A percentile compares a stretch with the other conserved stretches of the same genome.
phyloP scores from a whole-genome alignment of 1,140 invertebrate genomes.

The Theocolax elegans region DNA sequence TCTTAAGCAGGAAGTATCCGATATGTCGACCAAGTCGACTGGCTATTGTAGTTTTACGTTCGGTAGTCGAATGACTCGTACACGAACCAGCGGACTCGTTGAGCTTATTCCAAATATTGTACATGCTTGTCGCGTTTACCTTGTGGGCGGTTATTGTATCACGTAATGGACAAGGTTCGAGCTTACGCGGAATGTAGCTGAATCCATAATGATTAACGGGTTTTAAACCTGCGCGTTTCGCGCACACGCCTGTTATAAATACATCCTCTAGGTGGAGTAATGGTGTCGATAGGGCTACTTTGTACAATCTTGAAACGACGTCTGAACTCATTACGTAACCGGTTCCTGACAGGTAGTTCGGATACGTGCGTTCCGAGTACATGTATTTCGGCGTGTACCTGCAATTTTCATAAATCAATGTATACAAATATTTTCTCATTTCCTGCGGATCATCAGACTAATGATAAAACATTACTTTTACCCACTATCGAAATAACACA shows the following conservation, averaged over 20 bases:
- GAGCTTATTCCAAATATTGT: conserved; percentile 59
- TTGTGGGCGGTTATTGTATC: conserved; percentile 61
- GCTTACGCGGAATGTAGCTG: conserved; percentile 69
- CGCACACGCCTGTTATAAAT: conserved; percentile 81
- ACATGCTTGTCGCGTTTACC: conserved; percentile 57
- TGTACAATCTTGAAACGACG: conserved; percentile 75
- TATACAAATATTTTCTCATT: too few species aligned
- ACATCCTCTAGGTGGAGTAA: conserved; percentile 87
- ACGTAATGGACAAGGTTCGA: conserved; percentile 63
- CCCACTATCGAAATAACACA: too few species aligned
- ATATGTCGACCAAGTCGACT: conserved; percentile 52
- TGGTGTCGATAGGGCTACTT: conserved; percentile 75
- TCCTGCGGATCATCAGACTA: too few species aligned
- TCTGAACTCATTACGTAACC: conserved; percentile 84
- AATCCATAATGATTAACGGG: conserved; percentile 72
- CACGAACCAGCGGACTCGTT: conserved; percentile 21
- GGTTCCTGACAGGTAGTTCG: conserved; percentile 86
- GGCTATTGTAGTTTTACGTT: conserved; percentile 44
- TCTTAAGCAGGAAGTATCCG: conserved; percentile 48
- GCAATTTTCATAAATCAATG: too few species aligned
- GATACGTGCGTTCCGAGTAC: conserved; percentile 79
- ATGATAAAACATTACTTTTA: too few species aligned
- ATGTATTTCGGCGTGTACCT: conserved; percentile 85
- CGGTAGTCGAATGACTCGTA: conserved; percentile 1
- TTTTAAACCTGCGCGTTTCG: conserved; percentile 64